phyloP scores from a whole-genome alignment of 2,113 vertebrate species.

The Odobenus rosmarus region DNA sequence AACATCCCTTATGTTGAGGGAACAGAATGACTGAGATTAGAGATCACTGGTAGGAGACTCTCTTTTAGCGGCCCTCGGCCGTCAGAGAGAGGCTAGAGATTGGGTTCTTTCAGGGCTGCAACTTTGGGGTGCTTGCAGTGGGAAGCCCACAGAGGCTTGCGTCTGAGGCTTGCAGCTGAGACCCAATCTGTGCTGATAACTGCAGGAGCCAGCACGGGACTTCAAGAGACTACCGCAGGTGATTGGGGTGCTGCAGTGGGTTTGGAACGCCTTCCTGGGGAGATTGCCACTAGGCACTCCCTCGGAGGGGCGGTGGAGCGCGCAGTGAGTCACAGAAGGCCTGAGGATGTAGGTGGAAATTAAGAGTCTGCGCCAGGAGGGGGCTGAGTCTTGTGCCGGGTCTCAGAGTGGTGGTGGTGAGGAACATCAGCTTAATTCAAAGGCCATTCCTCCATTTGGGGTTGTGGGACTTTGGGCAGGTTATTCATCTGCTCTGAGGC shows the following conservation, averaged over 20 bases:
- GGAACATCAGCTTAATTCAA: neutral
- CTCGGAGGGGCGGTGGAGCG: neutral
- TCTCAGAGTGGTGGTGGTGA: neutral
- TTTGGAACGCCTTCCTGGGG: neutral
- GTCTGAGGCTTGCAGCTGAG: neutral
- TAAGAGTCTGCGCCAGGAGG: neutral
- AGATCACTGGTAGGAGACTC: neutral
- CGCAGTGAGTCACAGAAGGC: neutral
- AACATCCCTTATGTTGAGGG: neutral
- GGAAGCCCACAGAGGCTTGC: neutral
- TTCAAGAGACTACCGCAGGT: neutral
- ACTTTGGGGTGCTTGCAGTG: neutral
- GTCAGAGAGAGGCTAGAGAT: neutral
- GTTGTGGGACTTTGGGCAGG: neutral
- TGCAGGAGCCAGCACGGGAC: neutral
- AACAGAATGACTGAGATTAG: constrained; percentile 29
- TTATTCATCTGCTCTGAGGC: neutral
- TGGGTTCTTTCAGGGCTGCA: neutral
- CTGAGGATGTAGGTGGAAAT: neutral
- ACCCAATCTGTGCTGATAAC: neutral
- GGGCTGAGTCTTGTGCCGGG: neutral
- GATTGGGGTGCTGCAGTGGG: neutral
- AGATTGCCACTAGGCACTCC: neutral
- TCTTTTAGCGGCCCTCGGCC: constrained; percentile 6
- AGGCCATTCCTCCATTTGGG: neutral